These are phyloP conservation scores for Drosophila obscura DNA, from an alignment of 1,140 invertebrate genomes.

Conservation along the genomic window DNA sequence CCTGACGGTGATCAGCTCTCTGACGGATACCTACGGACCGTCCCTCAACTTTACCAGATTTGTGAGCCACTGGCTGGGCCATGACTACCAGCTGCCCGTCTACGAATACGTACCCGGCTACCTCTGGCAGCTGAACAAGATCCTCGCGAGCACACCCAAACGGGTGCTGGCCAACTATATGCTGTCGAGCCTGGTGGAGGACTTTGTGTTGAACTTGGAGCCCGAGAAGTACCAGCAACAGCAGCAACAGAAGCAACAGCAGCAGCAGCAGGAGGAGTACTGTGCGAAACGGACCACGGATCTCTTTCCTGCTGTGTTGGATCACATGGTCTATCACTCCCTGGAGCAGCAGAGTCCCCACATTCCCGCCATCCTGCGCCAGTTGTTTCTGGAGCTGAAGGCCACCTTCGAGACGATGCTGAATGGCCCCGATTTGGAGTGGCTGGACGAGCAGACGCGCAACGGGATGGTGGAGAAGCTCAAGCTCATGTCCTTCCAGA, in stretches of 20 bases:
- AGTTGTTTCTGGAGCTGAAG: slow-evolving; percentile 66
- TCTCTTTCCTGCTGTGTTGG: slow-evolving; percentile 63
- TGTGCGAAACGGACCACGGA: slow-evolving; percentile 49
- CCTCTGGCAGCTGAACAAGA: slow-evolving; percentile 82
- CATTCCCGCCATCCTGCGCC: slow-evolving; percentile 47
- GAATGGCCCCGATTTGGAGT: slow-evolving; percentile 13
- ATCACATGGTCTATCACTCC: slow-evolving; percentile 56
- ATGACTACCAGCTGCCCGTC: slow-evolving; percentile 65
- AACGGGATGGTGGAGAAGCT: slow-evolving; percentile 61
- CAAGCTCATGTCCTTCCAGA: slow-evolving; percentile 58
- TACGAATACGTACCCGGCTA: slow-evolving; percentile 75
- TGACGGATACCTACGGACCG: slow-evolving; percentile 74
- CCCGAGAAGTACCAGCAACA: slow-evolving; percentile 47
- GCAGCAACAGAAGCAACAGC: slow-evolving; percentile 23
- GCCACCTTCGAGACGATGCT: slow-evolving; percentile 51
- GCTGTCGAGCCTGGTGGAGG: slow-evolving; percentile 86
- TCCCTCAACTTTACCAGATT: slow-evolving; percentile 68
- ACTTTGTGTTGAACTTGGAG: slow-evolving; percentile 47
- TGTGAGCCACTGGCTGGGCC: slow-evolving; percentile 59
- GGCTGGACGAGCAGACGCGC: slow-evolving; percentile 56
- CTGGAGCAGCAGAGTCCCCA: slow-evolving; percentile 52
- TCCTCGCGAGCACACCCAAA: slow-evolving; percentile 83
- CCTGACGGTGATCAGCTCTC: slow-evolving; percentile 50
- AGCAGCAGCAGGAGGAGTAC: slow-evolving; percentile 20
- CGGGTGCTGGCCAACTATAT: slow-evolving; percentile 88